phyloP scores from a whole-genome alignment of 2,113 vertebrate genomes.

The Diglossa brunneiventris region DNA sequence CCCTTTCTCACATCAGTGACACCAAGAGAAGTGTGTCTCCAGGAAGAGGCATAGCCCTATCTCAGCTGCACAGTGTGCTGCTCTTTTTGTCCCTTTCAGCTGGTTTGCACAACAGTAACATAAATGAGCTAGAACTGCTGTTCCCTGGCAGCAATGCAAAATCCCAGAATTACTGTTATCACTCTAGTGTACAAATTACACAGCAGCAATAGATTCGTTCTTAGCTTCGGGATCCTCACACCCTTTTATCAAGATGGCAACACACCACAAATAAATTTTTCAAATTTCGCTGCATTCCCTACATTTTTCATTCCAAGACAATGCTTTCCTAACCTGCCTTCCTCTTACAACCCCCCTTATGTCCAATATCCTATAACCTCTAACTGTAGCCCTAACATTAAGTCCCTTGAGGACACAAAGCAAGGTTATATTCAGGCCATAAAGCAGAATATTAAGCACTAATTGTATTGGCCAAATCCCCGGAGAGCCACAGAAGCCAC shows the following conservation, averaged over 20 bases:
- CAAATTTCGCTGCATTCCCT: neutral
- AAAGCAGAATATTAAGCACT: neutral
- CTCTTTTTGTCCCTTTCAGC: neutral
- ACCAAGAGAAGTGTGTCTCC: neutral
- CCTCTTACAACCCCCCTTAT: neutral
- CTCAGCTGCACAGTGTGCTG: neutral
- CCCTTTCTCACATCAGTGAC: neutral
- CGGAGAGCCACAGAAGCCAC: neutral
- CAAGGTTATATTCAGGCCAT: neutral
- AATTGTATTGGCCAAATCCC: neutral
- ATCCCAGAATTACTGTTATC: neutral
- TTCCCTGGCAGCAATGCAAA: fast-evolving
- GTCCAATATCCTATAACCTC: neutral
- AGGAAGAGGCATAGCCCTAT: neutral
- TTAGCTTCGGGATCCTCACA: neutral
- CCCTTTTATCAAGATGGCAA: neutral
- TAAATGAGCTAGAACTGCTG: fast-evolving
- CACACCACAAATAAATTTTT: neutral
- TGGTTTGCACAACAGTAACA: neutral
- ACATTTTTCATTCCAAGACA: neutral
- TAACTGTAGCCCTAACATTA: neutral
- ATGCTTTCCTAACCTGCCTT: neutral
- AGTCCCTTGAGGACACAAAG: neutral
- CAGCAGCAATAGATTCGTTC: fast-evolving
- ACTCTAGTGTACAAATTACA: neutral